Base-by-base conservation (phyloP, 2,113 vertebrate species). In the Rhabdornis inornatus region DNA sequence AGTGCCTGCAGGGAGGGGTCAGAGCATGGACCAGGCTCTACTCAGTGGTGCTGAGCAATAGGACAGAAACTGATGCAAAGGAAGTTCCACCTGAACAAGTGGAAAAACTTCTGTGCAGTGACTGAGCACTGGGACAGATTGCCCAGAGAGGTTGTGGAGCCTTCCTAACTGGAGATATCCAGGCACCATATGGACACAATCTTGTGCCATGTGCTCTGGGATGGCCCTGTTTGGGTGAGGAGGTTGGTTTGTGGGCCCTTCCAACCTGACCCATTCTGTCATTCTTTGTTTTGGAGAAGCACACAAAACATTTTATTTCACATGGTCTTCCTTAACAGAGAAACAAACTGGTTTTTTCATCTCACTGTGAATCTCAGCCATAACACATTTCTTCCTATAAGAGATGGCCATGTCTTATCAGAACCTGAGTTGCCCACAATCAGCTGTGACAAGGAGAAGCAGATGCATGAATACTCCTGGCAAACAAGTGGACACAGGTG, bases 31-130 rank as follows among this genome's bases (percentile, higher is more conserved):
- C 6, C 13, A n/a, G 37, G 45, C 23, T 59, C 33, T 89, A 28
- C 39, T n/a, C 2, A 0, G 33, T 14, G 17, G 24, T 39, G 39
- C 53, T 0, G 1, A 11, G 20, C 77, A 52, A 24, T 0, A 15
- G 28, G 16, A 60, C 33, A 82, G 23, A 13, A 68, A 52, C 2
- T 10, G 45, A 39, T 20, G 33, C 27, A 44, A 7, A 44, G 22
- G 21, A 37, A 37, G 11, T 35, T 59, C 42, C 11, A 50, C 3
- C 44, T 14, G 13, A 52, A 37, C 2, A 45, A 8, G 24, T 37
- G 27, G 33, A 52, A 65, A 27, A 89, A 52, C 8, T 39, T 12
- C 8, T 37, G 7, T 19, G 40, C 33, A 30, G 13, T 63, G n/a
- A 21, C 30, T 0, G 0, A 10, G 21, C 25, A 64, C 31, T n/a